Percentiles rank a stretch among this genome's conserved stretches.
Conservation (phyloP, 2,888 invertebrate species). For the Cryptus viduatorius region DNA sequence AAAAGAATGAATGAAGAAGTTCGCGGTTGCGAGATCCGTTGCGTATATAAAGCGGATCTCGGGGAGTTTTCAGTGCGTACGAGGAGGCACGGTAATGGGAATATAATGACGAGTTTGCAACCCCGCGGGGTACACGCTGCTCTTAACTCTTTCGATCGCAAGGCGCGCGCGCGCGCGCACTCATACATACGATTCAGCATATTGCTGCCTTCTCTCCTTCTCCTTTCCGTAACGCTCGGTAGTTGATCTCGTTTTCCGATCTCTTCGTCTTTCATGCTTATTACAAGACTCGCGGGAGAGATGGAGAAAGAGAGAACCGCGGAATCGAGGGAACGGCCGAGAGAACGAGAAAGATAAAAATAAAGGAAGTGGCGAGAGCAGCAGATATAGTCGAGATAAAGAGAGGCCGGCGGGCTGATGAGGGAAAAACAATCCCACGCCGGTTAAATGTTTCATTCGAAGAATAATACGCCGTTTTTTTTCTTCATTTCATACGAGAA, state of each 20-base stretch:
- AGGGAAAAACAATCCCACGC: conserved; percentile 39
- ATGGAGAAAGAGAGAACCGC: background rate
- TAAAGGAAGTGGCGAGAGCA: conserved; percentile 56
- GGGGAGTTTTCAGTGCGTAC: conserved; percentile 39
- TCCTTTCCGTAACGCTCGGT: conserved; percentile 8
- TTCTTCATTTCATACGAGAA: background rate
- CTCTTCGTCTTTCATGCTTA: conserved; percentile 38
- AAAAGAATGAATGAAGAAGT: conserved; percentile 38
- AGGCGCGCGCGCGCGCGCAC: conserved; percentile 18
- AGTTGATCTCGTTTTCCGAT: conserved; percentile 62
- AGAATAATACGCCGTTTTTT: background rate
- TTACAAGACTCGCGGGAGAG: conserved; percentile 15
- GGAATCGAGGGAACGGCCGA: background rate
- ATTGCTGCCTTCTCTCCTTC: conserved; percentile 1
- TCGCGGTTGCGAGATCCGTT: conserved; percentile 23
- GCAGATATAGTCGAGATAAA: conserved; percentile 58
- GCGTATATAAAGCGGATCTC: background rate
- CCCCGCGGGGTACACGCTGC: conserved; percentile 52
- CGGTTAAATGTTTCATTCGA: conserved; percentile 11
- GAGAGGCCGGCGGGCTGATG: conserved; percentile 12
- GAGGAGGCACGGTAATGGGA: conserved; percentile 74
- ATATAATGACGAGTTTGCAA: conserved; percentile 77
- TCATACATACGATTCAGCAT: background rate
- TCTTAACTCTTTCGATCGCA: conserved; percentile 43
- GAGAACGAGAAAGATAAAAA: conserved; percentile 47